These are phyloP conservation scores for Oryzias sinensis DNA, from an alignment of 2,797 vertebrate species.

Conservation along the genomic window DNA sequence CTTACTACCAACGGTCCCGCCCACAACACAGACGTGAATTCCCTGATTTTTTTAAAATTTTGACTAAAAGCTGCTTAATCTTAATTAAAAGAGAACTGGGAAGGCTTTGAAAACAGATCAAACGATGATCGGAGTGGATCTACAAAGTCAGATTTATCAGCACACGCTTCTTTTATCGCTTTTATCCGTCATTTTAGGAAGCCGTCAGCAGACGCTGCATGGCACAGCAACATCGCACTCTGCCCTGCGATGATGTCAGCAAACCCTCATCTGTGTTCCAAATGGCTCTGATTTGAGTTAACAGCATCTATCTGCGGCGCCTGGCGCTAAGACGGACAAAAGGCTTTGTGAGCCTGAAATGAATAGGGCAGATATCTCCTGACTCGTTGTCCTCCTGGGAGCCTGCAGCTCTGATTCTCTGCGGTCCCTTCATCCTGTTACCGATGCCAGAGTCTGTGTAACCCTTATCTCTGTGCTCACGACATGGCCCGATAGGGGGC, in stretches of 20 bases:
- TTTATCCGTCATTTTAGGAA: not conserved
- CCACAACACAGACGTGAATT: no score
- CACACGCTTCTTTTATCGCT: no score
- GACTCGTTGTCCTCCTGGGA: conserved; percentile 56
- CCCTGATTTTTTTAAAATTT: no score
- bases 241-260: conserved; percentile 4
- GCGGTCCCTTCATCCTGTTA: conserved; percentile 74
- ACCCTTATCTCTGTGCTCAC: conserved; percentile 72
- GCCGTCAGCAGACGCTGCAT: conserved; percentile 2
- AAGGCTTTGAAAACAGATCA: no score
- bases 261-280: not conserved
- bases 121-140: no score
- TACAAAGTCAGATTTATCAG: no score
- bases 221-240: conserved; percentile 2
- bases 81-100: no score
- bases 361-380: conserved; percentile 67
- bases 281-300: conserved; percentile 36
- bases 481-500: conserved; percentile 71
- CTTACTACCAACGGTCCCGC: no score
- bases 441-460: conserved; percentile 72
- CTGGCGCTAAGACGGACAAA: conserved; percentile 31
- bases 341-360: conserved; percentile 53
- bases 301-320: conserved; percentile 37
- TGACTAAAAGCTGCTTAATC: no score
- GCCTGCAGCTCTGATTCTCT: conserved; percentile 62